Conservation (phyloP, 2,888 invertebrate genomes). For the Pteria penguin region DNA sequence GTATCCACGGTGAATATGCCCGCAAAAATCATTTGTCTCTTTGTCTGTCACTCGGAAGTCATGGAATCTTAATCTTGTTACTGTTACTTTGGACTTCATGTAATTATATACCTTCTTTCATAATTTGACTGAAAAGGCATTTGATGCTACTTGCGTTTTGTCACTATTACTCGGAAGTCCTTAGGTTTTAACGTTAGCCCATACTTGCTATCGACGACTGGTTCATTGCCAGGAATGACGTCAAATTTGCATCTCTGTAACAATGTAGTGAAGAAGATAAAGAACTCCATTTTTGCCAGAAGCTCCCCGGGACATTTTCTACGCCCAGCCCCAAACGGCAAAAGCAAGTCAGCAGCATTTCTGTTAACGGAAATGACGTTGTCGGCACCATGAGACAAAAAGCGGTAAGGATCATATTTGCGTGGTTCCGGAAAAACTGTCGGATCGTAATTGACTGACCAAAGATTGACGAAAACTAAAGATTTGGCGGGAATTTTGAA, state of each 20-base stretch:
- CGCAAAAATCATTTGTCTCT: too few species aligned
- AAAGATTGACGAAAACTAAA: conserved; percentile 71
- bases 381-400: conserved; percentile 56
- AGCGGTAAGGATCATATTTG: conserved; percentile 67
- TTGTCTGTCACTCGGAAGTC: too few species aligned
- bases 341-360: conserved; percentile 57
- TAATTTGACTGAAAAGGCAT: neutral
- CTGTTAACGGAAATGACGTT: conserved; percentile 52
- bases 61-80: too few species aligned
- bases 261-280: conserved; percentile 69
- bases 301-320: conserved; percentile 74
- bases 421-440: conserved; percentile 68
- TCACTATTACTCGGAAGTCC: conserved; percentile 60
- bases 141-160: conserved; percentile 17
- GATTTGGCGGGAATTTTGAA: conserved; percentile 63
- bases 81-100: neutral
- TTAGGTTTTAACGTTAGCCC: conserved; percentile 67
- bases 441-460: conserved; percentile 70
- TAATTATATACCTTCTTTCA: too few species aligned
- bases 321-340: conserved; percentile 70
- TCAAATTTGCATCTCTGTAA: conserved; percentile 66
- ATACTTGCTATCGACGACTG: conserved; percentile 65
- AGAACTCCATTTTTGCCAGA: conserved; percentile 70
- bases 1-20: too few species aligned
- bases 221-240: conserved; percentile 49